These are phyloP conservation scores for Silurus glanis DNA, from an alignment of 2,113 vertebrate genomes.

Conservation along the genomic window DNA sequence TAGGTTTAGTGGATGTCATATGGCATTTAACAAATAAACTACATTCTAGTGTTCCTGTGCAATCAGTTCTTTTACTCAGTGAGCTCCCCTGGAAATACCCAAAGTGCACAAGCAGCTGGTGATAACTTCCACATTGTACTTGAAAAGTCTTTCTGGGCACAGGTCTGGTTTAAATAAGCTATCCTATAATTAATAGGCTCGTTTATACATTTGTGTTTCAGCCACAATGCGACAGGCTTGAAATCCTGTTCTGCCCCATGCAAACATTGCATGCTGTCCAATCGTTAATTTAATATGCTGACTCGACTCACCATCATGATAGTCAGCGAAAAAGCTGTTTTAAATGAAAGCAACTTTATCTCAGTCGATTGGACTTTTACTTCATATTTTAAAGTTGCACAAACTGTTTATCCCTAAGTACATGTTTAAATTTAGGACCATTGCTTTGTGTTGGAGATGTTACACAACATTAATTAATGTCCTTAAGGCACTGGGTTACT, in stretches of 20 bases:
- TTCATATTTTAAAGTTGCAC: not conserved
- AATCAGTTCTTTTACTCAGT: not conserved
- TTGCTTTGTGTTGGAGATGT: not conserved
- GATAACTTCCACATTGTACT: not conserved
- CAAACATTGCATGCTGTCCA: not conserved
- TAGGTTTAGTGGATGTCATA: not conserved
- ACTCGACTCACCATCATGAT: not conserved
- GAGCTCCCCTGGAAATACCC: not conserved
- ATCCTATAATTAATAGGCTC: not conserved
- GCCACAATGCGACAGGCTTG: not conserved
- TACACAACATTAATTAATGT: not conserved
- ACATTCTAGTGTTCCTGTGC: not conserved
- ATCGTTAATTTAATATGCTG: not conserved
- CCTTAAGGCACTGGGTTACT: not conserved
- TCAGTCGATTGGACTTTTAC: not conserved
- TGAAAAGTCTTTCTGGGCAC: not conserved
- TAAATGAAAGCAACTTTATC: slow-evolving; percentile 1
- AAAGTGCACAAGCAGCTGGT: not conserved
- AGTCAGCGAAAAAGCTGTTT: not conserved
- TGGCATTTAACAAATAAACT: not conserved
- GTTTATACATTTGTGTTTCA: not conserved
- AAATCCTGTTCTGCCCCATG: not conserved
- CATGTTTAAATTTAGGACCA: not conserved
- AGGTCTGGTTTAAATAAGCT: not conserved
- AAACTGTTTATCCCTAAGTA: not conserved